Base-by-base conservation (phyloP, 2,113 vertebrate species). In the Strix uralensis region DNA sequence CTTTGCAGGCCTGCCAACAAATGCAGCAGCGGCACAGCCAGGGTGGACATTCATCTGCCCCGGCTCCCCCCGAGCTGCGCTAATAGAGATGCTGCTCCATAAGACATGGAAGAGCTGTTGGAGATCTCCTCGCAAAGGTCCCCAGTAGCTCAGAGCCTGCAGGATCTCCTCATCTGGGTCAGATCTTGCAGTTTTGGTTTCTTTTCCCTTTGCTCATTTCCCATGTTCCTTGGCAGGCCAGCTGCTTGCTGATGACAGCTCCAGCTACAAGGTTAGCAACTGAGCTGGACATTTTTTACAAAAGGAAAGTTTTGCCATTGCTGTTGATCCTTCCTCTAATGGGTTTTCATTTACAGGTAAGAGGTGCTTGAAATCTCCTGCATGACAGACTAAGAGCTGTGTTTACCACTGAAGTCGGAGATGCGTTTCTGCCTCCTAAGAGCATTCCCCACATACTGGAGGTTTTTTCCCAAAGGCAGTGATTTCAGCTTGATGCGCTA, bases 381-480 rank as follows among this genome's bases (percentile, higher is more conserved):
- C 25, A 5, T 23, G 54, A 15, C 51, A 59, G n/a, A 14, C 66
- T 38, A 3, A 25, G 70, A 51, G n/a, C 70, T 55, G 46, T 47
- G 36, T 19, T 70, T 42, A 3, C 40, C 0, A 0, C 5, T 66
- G 30, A 13, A 13, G 38, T 4, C 0, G 1, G 40, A 38, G 62
- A 26, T 9, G 46, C 0, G 1, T 46, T 55, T 36, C 36, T n/a
- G 42, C 54, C 70, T 77, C 81, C 21, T 30, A 2, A 13, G 15
- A 25, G 54, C 47, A 3, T 44, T 62, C 11, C 52, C 29, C n/a
- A 3, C 29, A 0, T 4, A 2, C 54, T 7, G 7, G 55, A 38
- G 25, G 5, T 27, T 21, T 34, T 36, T 51, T 58, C 26, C 59
- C 38, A 10, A 0, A 1, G 6, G 26, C 74, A 51, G 65, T 3